These are phyloP conservation scores for Thamnophis elegans DNA, from an alignment of 2,797 vertebrate genomes.

Conservation along the genomic window DNA sequence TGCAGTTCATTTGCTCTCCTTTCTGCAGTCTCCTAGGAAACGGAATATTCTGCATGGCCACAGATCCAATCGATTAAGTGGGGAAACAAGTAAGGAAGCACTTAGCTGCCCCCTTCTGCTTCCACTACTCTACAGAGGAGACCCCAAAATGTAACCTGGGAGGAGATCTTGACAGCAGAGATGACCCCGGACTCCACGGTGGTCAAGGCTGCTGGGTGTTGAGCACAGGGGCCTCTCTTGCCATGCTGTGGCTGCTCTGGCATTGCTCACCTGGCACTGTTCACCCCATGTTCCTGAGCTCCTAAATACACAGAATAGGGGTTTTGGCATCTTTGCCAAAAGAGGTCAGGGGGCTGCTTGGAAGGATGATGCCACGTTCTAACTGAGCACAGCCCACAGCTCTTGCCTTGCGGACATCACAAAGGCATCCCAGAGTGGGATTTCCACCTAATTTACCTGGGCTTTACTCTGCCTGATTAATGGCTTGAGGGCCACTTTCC, in stretches of 20 bases:
- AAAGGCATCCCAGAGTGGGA: no score
- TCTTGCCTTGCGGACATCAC: not conserved
- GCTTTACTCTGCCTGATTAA: not conserved
- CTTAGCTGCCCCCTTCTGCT: not conserved
- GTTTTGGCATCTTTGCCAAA: not conserved
- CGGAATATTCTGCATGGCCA: constrained; percentile 59
- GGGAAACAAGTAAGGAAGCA: constrained; percentile 22
- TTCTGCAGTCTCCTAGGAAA: constrained; percentile 71
- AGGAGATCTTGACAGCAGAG: not conserved
- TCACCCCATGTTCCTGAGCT: not conserved
- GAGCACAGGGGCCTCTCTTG: not conserved
- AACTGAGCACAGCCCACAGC: not conserved
- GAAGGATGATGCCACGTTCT: not conserved
- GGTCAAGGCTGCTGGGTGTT: not conserved
- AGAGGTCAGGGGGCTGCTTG: not conserved
- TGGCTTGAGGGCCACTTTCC: not conserved
- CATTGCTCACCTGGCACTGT: not conserved
- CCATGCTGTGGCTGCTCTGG: not conserved
- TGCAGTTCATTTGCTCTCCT: constrained; percentile 43
- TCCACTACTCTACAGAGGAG: not conserved
- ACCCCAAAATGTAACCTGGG: not conserved
- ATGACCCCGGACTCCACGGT: not conserved
- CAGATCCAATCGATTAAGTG: constrained; percentile 39
- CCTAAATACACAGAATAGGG: not conserved
- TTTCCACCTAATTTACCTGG: not conserved